Conservation (phyloP, 2,888 invertebrate genomes). For the Matsumyia berberina region DNA sequence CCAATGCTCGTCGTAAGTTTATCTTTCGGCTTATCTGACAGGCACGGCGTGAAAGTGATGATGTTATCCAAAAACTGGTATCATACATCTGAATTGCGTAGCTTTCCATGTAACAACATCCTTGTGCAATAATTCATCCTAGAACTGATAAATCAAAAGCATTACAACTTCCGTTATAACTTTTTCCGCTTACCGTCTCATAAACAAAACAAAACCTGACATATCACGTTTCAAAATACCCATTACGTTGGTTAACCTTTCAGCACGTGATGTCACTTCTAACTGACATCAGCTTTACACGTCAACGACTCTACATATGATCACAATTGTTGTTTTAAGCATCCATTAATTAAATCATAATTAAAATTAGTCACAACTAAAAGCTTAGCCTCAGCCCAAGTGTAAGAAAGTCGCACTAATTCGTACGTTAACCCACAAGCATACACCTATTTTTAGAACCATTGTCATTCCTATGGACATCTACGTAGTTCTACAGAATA, state of each 20-base stretch:
- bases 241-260: background rate
- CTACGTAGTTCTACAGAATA: background rate
- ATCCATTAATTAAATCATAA: conserved; percentile 4
- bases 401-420: conserved; percentile 1
- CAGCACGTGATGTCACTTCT: conserved; percentile 33
- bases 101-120: too few species aligned
- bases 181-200: background rate
- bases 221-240: background rate
- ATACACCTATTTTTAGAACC: conserved; percentile 45
- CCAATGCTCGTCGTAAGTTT: too few species aligned
- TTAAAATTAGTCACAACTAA: conserved; percentile 4
- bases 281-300: background rate
- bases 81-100: too few species aligned
- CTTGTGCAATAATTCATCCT: too few species aligned
- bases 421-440: conserved; percentile 48
- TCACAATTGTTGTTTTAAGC: background rate
- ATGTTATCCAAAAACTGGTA: too few species aligned
- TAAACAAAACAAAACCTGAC: conserved; percentile 19
- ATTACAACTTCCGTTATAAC: too few species aligned
- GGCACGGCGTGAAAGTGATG: too few species aligned
- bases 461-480: conserved; percentile 27
- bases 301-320: background rate
- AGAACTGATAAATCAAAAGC: too few species aligned
- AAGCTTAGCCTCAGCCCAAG: background rate
- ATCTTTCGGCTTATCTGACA: too few species aligned